A percentile compares a stretch with the other conserved stretches of the same genome.
Evolutionary conservation across 2,113 vertebrate species (phyloP).

Genomic region (Tor tambroides): DNA sequence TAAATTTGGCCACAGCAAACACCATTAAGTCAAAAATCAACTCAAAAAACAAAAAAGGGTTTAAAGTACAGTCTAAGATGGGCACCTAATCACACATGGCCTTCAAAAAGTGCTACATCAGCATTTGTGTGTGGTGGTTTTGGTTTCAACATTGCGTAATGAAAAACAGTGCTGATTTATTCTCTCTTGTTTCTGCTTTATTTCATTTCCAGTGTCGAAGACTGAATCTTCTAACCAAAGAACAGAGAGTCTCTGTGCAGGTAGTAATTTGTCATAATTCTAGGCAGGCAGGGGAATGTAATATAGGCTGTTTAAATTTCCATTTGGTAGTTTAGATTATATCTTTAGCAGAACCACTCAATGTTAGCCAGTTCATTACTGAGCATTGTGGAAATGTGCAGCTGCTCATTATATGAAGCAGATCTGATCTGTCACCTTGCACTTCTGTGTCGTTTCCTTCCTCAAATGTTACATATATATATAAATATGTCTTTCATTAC

Average conservation of each 20-base stretch:
- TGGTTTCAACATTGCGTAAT: too few species aligned
- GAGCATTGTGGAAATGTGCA: constrained; percentile 3
- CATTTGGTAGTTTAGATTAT: not conserved
- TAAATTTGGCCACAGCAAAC: too few species aligned
- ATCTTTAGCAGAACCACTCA: constrained; percentile 10
- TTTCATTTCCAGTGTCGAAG: constrained; percentile 75
- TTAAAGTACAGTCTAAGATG: not conserved
- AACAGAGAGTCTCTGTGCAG: constrained; percentile 85
- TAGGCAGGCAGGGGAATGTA: not conserved
- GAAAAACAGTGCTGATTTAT: not conserved
- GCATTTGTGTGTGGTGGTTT: not conserved
- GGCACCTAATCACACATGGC: not conserved
- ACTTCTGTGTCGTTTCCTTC: constrained; percentile 26
- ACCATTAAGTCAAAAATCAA: not conserved
- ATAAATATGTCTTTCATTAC: constrained; percentile 53
- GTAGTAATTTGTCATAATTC: constrained; percentile 56
- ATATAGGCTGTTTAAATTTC: not conserved
- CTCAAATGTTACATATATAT: constrained; percentile 31
- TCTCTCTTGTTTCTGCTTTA: not conserved
- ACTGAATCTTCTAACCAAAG: constrained; percentile 78
- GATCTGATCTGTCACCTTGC: constrained; percentile 20
- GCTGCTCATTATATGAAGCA: constrained; percentile 3
- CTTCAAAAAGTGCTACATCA: not conserved
- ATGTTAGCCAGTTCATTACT: too few species aligned
- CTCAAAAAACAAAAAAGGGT: not conserved